Evolutionary conservation across 2,797 vertebrate genomes (phyloP).

Genomic region (Botia kubotai): DNA sequence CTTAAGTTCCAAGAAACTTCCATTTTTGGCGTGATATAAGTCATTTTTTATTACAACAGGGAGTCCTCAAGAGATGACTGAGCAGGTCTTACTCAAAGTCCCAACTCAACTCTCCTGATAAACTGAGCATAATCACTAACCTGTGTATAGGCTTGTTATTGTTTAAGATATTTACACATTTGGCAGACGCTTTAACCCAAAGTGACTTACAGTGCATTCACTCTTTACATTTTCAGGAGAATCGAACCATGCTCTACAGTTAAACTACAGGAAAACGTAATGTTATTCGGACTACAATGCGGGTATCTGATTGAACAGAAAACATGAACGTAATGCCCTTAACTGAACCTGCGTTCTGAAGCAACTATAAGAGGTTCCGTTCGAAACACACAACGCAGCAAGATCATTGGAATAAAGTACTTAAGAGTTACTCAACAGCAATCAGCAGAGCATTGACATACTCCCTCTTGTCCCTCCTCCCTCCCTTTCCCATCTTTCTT

Average conservation of each 20-base stretch:
- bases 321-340: neutral
- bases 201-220: neutral
- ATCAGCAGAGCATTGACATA: slow-evolving; percentile 5
- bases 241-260: neutral
- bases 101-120: neutral
- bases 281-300: neutral
- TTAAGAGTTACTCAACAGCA: slow-evolving; percentile 41
- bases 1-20: neutral
- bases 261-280: neutral
- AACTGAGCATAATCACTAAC: neutral
- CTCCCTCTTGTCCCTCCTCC: neutral
- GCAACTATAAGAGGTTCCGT: slow-evolving; percentile 1
- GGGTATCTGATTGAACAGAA: neutral
- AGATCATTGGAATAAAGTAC: slow-evolving; percentile 8
- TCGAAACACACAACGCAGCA: slow-evolving; percentile 8
- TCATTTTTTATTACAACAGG: neutral
- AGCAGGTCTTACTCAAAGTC: slow-evolving; percentile 17
- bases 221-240: neutral
- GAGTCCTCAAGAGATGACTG: no score
- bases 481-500: neutral
- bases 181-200: neutral
- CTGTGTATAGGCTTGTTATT: neutral
- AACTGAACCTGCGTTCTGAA: neutral
- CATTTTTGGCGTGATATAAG: neutral
- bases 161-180: neutral